phyloP scores from a whole-genome alignment of 2,797 vertebrate species.

The Phrynocephalus forsythii region DNA sequence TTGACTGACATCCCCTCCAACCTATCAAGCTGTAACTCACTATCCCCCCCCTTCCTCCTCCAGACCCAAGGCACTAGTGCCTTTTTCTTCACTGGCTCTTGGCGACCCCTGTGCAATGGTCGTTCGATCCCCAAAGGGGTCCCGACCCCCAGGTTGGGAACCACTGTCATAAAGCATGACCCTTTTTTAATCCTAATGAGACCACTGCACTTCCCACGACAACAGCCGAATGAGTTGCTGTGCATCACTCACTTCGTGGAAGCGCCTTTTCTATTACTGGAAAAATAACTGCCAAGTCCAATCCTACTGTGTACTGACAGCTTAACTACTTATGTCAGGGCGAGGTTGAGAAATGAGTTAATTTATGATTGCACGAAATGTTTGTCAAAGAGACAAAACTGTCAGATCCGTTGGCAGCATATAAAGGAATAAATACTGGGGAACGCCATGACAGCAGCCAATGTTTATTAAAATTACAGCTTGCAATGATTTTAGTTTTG shows the following conservation, averaged over 20 bases:
- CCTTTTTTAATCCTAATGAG: conserved; percentile 36
- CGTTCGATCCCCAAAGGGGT: too few relatives aligned
- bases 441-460: conserved; percentile 63
- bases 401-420: conserved; percentile 64
- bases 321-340: conserved; percentile 68
- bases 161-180: background rate
- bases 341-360: conserved; percentile 70
- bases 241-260: conserved; percentile 51
- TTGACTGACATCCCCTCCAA: too few relatives aligned
- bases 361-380: conserved; percentile 68
- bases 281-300: conserved; percentile 54
- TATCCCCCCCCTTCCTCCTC: too few relatives aligned
- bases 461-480: conserved; percentile 68
- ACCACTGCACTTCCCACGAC: conserved; percentile 28
- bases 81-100: too few relatives aligned
- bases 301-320: conserved; percentile 60
- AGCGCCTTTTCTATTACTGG: conserved; percentile 58
- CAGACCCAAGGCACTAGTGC: too few relatives aligned
- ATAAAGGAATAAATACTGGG: conserved; percentile 67
- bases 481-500: conserved; percentile 67
- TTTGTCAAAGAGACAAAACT: conserved; percentile 70
- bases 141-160: too few relatives aligned
- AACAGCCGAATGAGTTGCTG: conserved; percentile 16
- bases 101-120: too few relatives aligned
- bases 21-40: too few relatives aligned